These are phyloP conservation scores for Synergus umbraculus DNA, from an alignment of 2,888 invertebrate species.

Conservation along the genomic window DNA sequence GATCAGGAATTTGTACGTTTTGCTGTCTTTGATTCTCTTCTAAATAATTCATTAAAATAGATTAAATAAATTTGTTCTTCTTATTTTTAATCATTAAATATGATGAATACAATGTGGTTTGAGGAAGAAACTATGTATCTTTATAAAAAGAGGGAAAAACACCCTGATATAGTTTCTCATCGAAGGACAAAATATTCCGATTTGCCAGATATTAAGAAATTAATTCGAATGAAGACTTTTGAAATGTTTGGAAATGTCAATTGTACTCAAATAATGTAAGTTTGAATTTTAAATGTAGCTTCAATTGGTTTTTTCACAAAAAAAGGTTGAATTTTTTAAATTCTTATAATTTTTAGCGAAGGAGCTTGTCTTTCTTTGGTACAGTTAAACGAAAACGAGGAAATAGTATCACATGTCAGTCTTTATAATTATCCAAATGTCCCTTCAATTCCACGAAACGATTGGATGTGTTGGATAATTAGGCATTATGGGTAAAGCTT, in stretches of 20 bases:
- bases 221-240: constrained; percentile 63
- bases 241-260: constrained; percentile 69
- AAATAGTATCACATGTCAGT: constrained; percentile 71
- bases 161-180: constrained; percentile 34
- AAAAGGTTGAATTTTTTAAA: constrained; percentile 20
- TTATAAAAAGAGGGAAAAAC: neutral
- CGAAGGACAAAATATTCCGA: constrained; percentile 61
- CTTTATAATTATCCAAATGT: constrained; percentile 79
- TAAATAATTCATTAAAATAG: neutral
- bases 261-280: constrained; percentile 67
- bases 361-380: constrained; percentile 78
- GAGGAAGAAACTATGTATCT: neutral
- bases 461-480: constrained; percentile 82
- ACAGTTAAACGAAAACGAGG: constrained; percentile 68
- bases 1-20: constrained; percentile 39
- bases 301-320: neutral
- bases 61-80: neutral
- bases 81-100: neutral
- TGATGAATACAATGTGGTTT: neutral
- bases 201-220: constrained; percentile 60
- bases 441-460: constrained; percentile 79
- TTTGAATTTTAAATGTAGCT: neutral
- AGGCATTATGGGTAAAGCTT: constrained; percentile 78
- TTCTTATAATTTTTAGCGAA: constrained; percentile 76
- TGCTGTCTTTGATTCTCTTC: no score